phyloP scores from a whole-genome alignment of 2,888 invertebrate genomes.

The Ptilodon capucinus region DNA sequence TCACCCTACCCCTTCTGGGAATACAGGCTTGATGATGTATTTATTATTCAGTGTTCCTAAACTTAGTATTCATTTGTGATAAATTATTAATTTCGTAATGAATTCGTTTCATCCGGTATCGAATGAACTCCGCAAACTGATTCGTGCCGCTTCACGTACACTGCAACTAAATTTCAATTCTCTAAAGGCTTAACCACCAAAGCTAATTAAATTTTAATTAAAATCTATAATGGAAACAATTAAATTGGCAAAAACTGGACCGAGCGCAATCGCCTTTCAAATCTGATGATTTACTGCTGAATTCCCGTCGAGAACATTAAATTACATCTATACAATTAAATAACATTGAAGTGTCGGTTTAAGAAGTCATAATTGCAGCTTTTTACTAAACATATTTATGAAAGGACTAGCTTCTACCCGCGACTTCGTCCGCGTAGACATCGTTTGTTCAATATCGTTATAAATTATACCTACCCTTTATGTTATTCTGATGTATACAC shows the following conservation, averaged over 20 bases:
- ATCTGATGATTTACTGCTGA: conserved; percentile 54
- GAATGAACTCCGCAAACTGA: not conserved
- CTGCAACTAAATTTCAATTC: not conserved
- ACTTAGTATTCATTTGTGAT: not conserved
- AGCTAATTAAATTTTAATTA: conserved; percentile 51
- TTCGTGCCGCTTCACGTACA: not conserved
- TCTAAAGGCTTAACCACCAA: conserved; percentile 3
- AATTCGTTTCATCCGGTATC: not conserved
- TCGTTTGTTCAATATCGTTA: no score
- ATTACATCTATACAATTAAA: no score
- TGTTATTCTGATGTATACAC: no score
- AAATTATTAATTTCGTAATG: not conserved
- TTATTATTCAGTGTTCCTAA: no score
- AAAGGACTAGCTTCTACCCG: no score
- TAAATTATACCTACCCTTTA: no score
- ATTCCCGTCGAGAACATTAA: conserved; percentile 39
- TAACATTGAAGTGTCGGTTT: no score
- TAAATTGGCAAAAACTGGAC: conserved; percentile 54
- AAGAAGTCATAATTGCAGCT: no score
- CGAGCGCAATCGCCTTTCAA: conserved; percentile 54
- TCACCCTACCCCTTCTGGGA: no score
- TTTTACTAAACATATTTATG: no score
- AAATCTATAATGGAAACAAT: conserved; percentile 53
- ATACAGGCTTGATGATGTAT: no score
- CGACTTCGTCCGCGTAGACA: no score